Conservation (phyloP, 2,113 vertebrate species). For the Limanda limanda region DNA sequence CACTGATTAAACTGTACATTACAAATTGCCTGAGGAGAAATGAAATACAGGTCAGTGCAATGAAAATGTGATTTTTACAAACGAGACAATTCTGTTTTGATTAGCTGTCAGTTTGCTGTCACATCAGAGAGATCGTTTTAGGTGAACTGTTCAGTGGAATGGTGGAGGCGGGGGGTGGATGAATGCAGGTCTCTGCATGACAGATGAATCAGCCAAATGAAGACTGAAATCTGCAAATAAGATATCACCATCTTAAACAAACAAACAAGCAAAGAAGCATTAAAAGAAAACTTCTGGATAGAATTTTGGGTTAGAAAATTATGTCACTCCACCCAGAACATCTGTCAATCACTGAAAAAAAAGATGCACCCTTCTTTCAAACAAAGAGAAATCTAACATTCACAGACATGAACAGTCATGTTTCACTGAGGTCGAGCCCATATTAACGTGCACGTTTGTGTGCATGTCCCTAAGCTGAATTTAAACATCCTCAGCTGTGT, state of each 20-base stretch:
- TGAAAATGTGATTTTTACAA: background rate
- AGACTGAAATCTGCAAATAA: slow-evolving; percentile 9
- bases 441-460: background rate
- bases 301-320: background rate
- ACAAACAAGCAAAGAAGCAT: background rate
- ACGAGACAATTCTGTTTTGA: slow-evolving; percentile 47
- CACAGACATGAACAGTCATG: slow-evolving; percentile 26
- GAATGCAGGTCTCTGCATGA: background rate
- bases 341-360: background rate
- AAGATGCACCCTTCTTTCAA: background rate
- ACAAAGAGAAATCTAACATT: slow-evolving; percentile 16
- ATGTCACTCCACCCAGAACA: background rate
- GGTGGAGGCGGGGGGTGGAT: background rate
- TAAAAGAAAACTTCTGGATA: slow-evolving; percentile 25
- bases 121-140: slow-evolving; percentile 39
- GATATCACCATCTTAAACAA: slow-evolving; percentile 5
- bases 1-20: background rate
- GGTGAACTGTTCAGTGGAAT: slow-evolving; percentile 37
- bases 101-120: slow-evolving; percentile 51
- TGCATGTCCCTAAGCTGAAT: background rate
- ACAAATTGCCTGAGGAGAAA: background rate
- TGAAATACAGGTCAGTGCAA: background rate
- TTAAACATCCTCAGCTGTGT: slow-evolving; percentile 46
- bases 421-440: background rate
- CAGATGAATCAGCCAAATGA: slow-evolving; percentile 18